Conservation (phyloP, 2,113 vertebrate species). For the Callorhinus ursinus region DNA sequence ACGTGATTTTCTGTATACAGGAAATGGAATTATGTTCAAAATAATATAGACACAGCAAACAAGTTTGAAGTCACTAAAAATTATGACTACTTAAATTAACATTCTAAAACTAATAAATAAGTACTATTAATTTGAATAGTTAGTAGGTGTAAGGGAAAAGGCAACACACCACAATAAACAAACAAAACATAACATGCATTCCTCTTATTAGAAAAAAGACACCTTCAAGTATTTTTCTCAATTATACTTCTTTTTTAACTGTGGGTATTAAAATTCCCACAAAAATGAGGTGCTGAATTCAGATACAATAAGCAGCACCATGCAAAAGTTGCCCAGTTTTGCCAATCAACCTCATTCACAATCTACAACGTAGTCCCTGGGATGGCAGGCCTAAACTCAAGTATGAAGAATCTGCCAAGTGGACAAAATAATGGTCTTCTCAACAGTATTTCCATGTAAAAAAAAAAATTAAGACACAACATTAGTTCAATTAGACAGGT, state of each 20-base stretch:
- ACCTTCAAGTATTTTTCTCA: constrained; percentile 70
- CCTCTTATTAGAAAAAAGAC: constrained; percentile 73
- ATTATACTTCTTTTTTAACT: constrained; percentile 69
- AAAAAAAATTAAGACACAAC: constrained; percentile 76
- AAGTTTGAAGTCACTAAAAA: constrained; percentile 69
- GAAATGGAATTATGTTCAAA: constrained; percentile 67
- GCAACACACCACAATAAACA: constrained; percentile 84
- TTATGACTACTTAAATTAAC: constrained; percentile 62
- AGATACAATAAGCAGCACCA: constrained; percentile 71
- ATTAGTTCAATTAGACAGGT: constrained; percentile 86
- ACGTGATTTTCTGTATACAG: constrained; percentile 72
- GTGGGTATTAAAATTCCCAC: constrained; percentile 70
- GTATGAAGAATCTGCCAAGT: constrained; percentile 54
- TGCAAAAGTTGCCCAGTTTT: constrained; percentile 74
- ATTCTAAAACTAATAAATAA: constrained; percentile 73
- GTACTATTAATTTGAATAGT: constrained; percentile 81
- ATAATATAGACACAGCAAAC: constrained; percentile 71
- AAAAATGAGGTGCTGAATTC: constrained; percentile 76
- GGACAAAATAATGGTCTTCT: constrained; percentile 18
- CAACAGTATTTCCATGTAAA: constrained; percentile 76
- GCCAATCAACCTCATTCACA: constrained; percentile 72
- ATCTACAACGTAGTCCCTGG: constrained; percentile 41
- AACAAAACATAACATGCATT: constrained; percentile 85
- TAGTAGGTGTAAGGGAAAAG: constrained; percentile 86
- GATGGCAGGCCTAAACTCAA: constrained; percentile 59